Conservation (phyloP, 37 sponge, comb jelly and placozoan genomes). For the Halichondria panicea region DNA sequence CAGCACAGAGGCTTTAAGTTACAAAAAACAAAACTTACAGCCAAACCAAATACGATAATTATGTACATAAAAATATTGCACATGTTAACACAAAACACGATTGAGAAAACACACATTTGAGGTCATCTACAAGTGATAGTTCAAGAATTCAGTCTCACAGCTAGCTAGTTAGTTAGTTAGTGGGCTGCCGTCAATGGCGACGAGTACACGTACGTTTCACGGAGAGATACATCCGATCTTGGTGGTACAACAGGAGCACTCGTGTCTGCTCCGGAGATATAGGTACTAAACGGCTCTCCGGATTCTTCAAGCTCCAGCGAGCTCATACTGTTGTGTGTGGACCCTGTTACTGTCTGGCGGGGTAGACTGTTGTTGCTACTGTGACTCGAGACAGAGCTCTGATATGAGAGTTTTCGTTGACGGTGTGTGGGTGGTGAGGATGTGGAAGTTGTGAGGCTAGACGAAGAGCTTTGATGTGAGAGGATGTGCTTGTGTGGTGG, state of each 20-base stretch:
- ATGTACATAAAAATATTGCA: background rate
- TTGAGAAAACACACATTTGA: background rate
- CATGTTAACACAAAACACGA: no score
- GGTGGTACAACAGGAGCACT: conserved; percentile 63
- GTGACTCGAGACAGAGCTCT: conserved; percentile 48
- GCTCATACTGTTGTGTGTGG: no score
- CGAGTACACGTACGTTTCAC: background rate
- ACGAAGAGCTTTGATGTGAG: no score
- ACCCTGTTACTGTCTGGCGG: conserved; percentile 6
- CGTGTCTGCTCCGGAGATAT: background rate
- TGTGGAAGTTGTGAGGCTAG: no score
- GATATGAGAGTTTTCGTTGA: conserved; percentile 29
- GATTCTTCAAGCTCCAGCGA: background rate
- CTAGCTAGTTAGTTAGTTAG: no score
- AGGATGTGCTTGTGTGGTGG: no score
- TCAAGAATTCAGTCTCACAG: background rate
- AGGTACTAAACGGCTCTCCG: background rate
- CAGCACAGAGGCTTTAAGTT: no score
- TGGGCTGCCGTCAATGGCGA: no score
- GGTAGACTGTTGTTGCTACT: conserved; percentile 3
- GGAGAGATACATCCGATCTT: conserved; percentile 57
- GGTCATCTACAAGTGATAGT: background rate
- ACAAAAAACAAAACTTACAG: background rate
- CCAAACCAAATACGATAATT: background rate
- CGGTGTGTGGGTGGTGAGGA: background rate